These are phyloP conservation scores for Teinopalpus imperialis DNA, from an alignment of 2,888 invertebrate species.

Conservation along the genomic window DNA sequence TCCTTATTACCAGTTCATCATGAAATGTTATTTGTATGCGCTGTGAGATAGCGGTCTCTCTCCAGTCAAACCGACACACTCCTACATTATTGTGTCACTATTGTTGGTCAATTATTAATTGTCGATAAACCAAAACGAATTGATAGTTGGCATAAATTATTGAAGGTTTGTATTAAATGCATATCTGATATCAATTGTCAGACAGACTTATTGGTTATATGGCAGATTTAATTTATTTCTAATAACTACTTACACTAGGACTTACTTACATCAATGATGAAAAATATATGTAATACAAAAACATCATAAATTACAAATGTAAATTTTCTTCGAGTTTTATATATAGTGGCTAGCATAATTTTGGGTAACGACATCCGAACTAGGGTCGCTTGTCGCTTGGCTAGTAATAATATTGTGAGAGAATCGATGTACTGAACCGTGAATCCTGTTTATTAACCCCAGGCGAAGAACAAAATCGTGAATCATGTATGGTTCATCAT, in stretches of 20 bases:
- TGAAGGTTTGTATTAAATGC: conserved; percentile 5
- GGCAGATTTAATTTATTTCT: not conserved
- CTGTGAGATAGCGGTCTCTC: too few species aligned
- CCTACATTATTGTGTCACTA: conserved; percentile 6
- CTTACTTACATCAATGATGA: too few species aligned
- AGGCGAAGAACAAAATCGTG: conserved; percentile 1
- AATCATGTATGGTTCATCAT: conserved; percentile 2
- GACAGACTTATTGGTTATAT: conserved; percentile 1
- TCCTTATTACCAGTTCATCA: too few species aligned
- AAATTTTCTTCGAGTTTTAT: too few species aligned
- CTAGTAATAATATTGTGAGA: conserved; percentile 1
- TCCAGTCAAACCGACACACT: too few species aligned
- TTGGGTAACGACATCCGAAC: too few species aligned
- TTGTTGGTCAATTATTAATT: conserved; percentile 6
- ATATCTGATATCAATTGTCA: conserved; percentile 5
- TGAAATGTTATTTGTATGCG: too few species aligned
- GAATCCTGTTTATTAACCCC: conserved; percentile 11
- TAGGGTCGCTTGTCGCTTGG: too few species aligned
- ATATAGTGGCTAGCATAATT: too few species aligned
- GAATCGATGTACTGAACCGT: conserved; percentile 19
- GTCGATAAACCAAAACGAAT: conserved; percentile 17
- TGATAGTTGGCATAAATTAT: conserved; percentile 17
- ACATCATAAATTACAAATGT: too few species aligned
- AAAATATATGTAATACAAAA: too few species aligned
- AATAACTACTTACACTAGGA: too few species aligned